A percentile compares a stretch with the other conserved stretches of the same genome.
These are phyloP conservation scores for Pyrrhia umbra DNA, from an alignment of 2,888 invertebrate species.

Conservation along the genomic window DNA sequence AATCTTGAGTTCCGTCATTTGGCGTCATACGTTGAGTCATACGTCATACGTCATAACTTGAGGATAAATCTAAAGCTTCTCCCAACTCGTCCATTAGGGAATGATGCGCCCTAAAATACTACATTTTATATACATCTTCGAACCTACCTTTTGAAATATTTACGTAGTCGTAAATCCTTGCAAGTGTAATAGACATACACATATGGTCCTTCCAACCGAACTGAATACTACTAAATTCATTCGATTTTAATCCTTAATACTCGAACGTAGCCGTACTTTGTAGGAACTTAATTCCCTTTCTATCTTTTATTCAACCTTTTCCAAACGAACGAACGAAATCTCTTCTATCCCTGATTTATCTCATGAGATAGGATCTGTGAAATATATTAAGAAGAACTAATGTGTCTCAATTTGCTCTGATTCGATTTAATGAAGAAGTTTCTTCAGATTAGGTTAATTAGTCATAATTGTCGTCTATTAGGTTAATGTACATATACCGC, in stretches of 20 bases:
- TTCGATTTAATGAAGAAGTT: constrained; percentile 1
- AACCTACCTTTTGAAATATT: too few species aligned
- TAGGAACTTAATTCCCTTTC: too few species aligned
- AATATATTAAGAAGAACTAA: constrained; percentile 15
- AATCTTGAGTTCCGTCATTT: too few species aligned
- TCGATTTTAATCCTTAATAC: background rate
- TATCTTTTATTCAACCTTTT: too few species aligned
- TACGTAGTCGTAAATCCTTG: background rate
- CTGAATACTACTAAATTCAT: background rate
- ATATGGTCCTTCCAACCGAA: background rate
- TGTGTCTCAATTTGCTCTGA: background rate
- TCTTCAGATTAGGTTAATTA: background rate
- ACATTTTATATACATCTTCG: too few species aligned
- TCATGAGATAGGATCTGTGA: constrained; percentile 55
- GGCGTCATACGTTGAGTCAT: too few species aligned
- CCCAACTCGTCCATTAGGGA: too few species aligned
- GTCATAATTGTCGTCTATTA: constrained; percentile 36
- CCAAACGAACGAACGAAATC: background rate
- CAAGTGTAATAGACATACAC: background rate
- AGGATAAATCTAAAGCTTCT: too few species aligned
- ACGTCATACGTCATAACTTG: too few species aligned
- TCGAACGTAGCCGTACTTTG: background rate
- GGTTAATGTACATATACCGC: constrained; percentile 39
- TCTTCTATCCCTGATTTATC: constrained; percentile 60
- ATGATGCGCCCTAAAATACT: too few species aligned